Base-by-base conservation (phyloP, 2,113 vertebrate genomes). In the Parus major region DNA sequence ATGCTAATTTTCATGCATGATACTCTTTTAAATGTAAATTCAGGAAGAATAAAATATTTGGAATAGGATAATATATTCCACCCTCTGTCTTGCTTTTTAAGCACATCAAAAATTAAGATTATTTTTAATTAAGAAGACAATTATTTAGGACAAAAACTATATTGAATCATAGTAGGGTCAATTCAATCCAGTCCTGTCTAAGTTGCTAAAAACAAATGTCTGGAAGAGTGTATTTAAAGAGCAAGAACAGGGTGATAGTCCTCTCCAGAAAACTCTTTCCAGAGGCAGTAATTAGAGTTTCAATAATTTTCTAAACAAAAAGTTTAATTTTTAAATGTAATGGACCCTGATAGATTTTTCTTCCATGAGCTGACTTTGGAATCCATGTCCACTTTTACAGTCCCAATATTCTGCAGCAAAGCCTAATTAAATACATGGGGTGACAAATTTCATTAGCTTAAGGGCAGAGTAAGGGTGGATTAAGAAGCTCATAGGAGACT, bases 111-210 rank as follows among this genome's bases (percentile, higher is more conserved):
- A 79, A 72, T 3, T 56, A 72, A 42, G 57, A 36, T 46, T 29
- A 24, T 39, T 68, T 66, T 73, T 25, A 41, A 47, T 82, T 53
- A n/a, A 31, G 16, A 31, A 41, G 16, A 29, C 6, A 53, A 60
- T n/a, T 39, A 39, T 31, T 75, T 47, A n/a, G 11, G 24, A 66
- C 2, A 66, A 66, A 44, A 71, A 16, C 35, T 35, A 39, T 49
- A 50, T 23, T 39, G 16, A 64, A 11, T 57, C 1, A 0, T 64
- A 55, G 60, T 68, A 55, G 60, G 15, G 20, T 31, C 0, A 0
- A 39, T 65, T 87, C 20, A 87, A 4, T 53, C 16, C 56, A 59
- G 7, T 76, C 15, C 12, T 44, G 14, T 25, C 25, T 57, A 33
- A 69, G 8, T 24, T 31, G n/a, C 11, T 92, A 52, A 61, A 70